These are phyloP conservation scores for Pedetes capensis DNA, from an alignment of 2,113 vertebrate species.

Conservation along the genomic window DNA sequence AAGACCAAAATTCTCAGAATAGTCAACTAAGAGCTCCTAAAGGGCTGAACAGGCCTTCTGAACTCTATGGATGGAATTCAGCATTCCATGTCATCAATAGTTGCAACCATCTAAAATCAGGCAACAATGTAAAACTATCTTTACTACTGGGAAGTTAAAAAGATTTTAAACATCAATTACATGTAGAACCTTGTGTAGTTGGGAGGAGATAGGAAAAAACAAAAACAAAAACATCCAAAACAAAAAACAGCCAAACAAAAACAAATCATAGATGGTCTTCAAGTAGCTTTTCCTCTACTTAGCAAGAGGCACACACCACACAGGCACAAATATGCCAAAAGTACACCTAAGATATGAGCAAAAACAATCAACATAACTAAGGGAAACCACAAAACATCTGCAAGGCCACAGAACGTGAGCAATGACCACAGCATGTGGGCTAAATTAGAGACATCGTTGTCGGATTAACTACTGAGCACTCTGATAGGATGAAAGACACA, in stretches of 20 bases:
- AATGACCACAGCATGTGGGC: not conserved
- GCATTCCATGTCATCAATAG: not conserved
- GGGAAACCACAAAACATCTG: not conserved
- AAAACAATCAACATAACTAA: not conserved
- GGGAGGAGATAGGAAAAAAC: not conserved
- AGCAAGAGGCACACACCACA: not conserved
- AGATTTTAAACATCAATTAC: not conserved
- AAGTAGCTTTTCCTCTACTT: not conserved
- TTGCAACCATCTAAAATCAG: not conserved
- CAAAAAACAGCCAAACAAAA: no score
- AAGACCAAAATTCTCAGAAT: conserved; percentile 22
- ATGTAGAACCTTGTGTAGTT: not conserved
- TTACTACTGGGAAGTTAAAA: not conserved
- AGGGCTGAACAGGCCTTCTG: not conserved
- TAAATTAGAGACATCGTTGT: not conserved
- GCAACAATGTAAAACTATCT: not conserved
- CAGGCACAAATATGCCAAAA: not conserved
- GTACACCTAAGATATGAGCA: not conserved
- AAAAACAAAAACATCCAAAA: not conserved
- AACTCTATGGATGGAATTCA: not conserved
- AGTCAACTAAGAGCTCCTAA: not conserved
- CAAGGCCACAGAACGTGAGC: not conserved
- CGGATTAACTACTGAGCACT: not conserved
- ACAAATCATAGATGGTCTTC: not conserved
- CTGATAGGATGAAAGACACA: not conserved